Base-by-base conservation (phyloP, 2,797 vertebrate species). In the Lycodopsis pacificus region DNA sequence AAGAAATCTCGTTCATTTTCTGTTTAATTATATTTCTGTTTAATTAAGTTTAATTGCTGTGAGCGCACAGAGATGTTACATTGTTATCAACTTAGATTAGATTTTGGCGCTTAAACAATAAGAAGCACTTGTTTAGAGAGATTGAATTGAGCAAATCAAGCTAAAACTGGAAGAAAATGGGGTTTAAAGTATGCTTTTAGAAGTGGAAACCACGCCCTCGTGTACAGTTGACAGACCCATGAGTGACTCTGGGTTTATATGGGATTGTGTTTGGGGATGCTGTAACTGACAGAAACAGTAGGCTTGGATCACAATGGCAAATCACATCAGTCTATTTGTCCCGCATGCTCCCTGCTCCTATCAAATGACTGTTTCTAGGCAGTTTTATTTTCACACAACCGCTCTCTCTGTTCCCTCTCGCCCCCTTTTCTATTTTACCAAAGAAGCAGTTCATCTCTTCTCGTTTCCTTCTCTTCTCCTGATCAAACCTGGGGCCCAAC, bases 291-390 rank as follows among this genome's bases (percentile, higher is more conserved):
- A 78, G 20, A 72, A 82, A 73, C 27, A 58, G 32, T 5, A 44
- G 77, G 74, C 76, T 84, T 27, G 56, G 58, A 62, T 70, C 42
- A 59, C 13, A 63, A 30, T 48, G 64, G 57, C 79, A 80, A 88
- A 88, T 88, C 86, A 85, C 66, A 79, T 51, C 56, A 65, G 34
- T 76, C 67, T 22, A 3, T 72, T 78, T 63, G 75, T 73, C 42
- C 65, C 58, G 53, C 22, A n/a, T 49, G 25, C 48, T 32, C 51
- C 54, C 54, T 73, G 34, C 64, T 85, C 84, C 85, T 76, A 82
- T 83, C 74, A 87, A 72, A 79, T 40, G 0, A 36, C 83, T 88
- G 88, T 92, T 85, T 83, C 90, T 14, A 74, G 88, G 89, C 90
- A 91, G 85, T 89, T 87, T 84, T 72, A 61, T 70, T 76, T 74